Base-by-base conservation (phyloP, 92 coral and sea anemone genomes). In the Epizoanthus stellaris region DNA sequence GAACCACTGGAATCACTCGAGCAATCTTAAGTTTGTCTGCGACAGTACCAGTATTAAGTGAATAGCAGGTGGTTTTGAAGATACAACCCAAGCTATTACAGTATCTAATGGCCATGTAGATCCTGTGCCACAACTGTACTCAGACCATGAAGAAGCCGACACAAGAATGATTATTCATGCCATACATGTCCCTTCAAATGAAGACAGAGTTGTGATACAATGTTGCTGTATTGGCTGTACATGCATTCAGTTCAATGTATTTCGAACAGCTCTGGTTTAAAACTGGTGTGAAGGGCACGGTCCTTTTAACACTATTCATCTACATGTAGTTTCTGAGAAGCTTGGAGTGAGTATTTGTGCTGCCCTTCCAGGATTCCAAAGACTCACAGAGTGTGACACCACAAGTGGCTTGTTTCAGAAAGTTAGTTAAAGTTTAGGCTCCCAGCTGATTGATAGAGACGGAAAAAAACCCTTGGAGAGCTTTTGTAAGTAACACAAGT, bases 191-290 rank as follows among this genome's bases (percentile, higher is more conserved):
- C 77, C 87, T 16, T 70, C 65, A 36, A 40, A 69, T 40, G 67
- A 58, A 53, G 69, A 82, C 72, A 87, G 92, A 73, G 80, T 93
- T 71, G 85, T 86, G 12, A 75, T 87, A 13, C 93, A 88, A 89
- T 63, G 92, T 89, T 67, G 92, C 95, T 19, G 90, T 89, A 16
- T 73, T 86, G 1, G 36, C 77, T 70, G 73, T 79, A 30, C 72
- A 63, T 68, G 59, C 63, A n/a, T 67, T 25, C 75, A 76, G 36
- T 67, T 53, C 3, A 43, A 77, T 87, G 52, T 75, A 52, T 68
- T 89, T 87, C 66, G 69, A 86, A 40, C 86, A 92, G 68, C 58
- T 92, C 11, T 92, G 95, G 92, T 82, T 92, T 84, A 75, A 84
- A 67, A 92, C 92, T 23, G 95, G 92, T 19, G 53, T 83, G 30